A percentile compares a stretch with the other conserved stretches of the same genome.
phyloP scores from a whole-genome alignment of 2,113 vertebrate species.

The Piprites chloris region DNA sequence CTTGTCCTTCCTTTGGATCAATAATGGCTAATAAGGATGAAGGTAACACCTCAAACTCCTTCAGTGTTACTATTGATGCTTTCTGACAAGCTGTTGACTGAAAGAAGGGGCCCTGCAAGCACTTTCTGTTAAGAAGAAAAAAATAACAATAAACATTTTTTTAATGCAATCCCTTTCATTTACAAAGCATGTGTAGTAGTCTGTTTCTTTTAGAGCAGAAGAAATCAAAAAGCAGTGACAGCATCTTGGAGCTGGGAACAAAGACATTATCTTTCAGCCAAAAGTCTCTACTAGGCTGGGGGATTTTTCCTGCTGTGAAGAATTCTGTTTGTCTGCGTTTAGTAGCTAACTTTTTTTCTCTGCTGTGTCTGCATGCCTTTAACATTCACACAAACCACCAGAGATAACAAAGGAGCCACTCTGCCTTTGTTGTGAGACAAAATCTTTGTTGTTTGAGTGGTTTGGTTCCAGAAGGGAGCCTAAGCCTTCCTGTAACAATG shows the following conservation, averaged over 20 bases:
- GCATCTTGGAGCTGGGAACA: conserved; percentile 34
- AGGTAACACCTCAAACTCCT: neutral
- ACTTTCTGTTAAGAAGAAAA: neutral
- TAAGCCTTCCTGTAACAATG: neutral
- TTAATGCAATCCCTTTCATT: neutral
- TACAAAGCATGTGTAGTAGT: neutral
- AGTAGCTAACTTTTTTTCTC: neutral
- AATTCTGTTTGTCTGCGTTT: neutral
- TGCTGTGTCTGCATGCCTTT: neutral
- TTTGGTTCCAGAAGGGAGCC: neutral
- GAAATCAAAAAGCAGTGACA: neutral
- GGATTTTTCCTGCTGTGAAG: neutral
- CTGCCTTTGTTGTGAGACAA: neutral
- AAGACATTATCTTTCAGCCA: conserved; percentile 1
- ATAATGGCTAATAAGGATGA: neutral
- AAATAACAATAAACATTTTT: neutral
- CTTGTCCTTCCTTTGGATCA: neutral
- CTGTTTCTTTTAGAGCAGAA: conserved; percentile 3
- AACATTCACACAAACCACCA: neutral
- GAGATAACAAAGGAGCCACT: neutral
- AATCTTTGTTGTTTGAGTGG: neutral
- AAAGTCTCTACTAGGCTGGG: neutral
- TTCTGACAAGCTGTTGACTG: neutral
- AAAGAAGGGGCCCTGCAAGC: neutral
- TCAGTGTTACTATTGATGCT: neutral